Base-by-base conservation (phyloP, 2,797 vertebrate genomes). In the Helicolenus hilgendorfi region DNA sequence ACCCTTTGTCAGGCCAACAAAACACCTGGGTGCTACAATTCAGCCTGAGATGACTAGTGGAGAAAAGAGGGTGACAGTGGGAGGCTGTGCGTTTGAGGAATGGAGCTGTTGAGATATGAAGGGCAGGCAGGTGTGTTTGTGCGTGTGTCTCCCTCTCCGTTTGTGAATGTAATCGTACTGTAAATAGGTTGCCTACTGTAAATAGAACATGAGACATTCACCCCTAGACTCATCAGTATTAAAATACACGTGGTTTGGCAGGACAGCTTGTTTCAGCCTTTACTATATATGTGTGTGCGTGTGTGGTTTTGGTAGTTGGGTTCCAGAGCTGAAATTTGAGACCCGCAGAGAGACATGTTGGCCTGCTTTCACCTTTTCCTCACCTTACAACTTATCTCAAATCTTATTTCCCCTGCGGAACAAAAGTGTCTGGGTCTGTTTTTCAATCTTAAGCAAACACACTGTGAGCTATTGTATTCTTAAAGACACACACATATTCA, bases 21-120 rank as follows among this genome's bases (percentile, higher is more conserved):
- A 91, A 90, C 94, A 93, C 93, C 78, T 83, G 62, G 87, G 89
- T 88, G 89, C 65, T 68, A 93, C 89, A 92, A 87, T 91, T 81
- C 63, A 83, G 78, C 15, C 18, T 2, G 59, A 77, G 53, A 53
- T 72, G 79, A 60, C 55, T 72, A 49, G n/a, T 70, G 65, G 15
- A 20, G 7, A 20, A 67, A 73, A 65, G 72, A 49, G 11, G 63
- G 64, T 35, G 70, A 59, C 22, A 38, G 76, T 14, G 69, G 24
- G 55, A 60, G 36, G 59, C 2, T 4, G 29, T 26, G 63, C 55
- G 14, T 92, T 76, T 90, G 84, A 83, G 70, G 77, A 85, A 79
- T 35, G 20, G 77, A 80, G 74, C 77, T 88, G 81, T 85, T 94
- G 85, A 92, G 69, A 92, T 88, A 82, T 78, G 85, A 89, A 89